Conservation (phyloP, 2,113 vertebrate species). For the Calidris pygmaea region DNA sequence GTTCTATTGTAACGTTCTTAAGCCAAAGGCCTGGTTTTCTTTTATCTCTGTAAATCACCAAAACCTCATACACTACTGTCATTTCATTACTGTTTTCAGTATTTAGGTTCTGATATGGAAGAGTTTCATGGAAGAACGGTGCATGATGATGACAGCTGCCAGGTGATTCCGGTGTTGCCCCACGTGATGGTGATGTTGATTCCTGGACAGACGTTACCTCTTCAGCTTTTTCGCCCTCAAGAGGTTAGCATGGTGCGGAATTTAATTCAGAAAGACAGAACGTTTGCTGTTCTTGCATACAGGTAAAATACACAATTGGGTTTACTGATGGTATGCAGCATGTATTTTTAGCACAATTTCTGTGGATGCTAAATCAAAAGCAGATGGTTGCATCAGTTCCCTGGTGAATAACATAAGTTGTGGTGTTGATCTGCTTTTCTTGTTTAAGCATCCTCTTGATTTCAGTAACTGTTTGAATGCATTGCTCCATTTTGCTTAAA, state of each 20-base stretch:
- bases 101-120: slow-evolving; percentile 95
- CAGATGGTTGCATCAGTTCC: neutral
- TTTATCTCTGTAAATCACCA: neutral
- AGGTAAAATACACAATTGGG: slow-evolving; percentile 75
- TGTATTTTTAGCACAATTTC: neutral
- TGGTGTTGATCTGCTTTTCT: neutral
- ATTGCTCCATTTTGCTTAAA: neutral
- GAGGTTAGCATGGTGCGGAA: slow-evolving; percentile 98
- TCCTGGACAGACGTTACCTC: slow-evolving; percentile 93
- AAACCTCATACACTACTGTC: neutral
- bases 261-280: slow-evolving; percentile 92
- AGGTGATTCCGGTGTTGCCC: slow-evolving; percentile 90
- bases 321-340: neutral
- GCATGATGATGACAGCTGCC: slow-evolving; percentile 95
- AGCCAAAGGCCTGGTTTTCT: neutral
- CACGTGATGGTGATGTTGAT: slow-evolving; percentile 90
- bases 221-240: slow-evolving; percentile 93
- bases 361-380: neutral
- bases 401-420: neutral
- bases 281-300: slow-evolving; percentile 95
- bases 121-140: slow-evolving; percentile 95
- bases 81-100: slow-evolving; percentile 70
- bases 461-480: neutral
- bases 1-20: neutral
- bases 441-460: neutral